Conservation (phyloP, 1,140 invertebrate genomes). For the Lucilia cuprina region DNA sequence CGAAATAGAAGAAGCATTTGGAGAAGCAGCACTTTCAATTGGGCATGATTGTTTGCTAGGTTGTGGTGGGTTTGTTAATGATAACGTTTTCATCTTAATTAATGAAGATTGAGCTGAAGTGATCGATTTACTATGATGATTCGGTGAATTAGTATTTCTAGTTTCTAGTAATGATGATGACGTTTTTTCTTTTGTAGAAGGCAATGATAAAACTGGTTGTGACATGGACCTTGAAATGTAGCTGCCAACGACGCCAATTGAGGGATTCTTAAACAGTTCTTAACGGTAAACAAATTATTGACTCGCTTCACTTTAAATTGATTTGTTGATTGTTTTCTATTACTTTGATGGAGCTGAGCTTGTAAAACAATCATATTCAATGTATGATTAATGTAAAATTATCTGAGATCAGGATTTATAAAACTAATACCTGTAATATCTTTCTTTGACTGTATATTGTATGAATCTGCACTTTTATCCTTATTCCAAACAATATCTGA, state of each 20-base stretch:
- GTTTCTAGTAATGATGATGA: not conserved
- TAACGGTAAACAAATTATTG: not conserved
- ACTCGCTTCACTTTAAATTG: not conserved
- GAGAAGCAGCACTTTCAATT: not conserved
- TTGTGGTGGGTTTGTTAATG: not conserved
- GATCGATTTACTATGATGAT: not conserved
- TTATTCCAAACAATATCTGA: not conserved
- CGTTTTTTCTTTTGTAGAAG: not conserved
- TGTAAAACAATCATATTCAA: conserved; percentile 20
- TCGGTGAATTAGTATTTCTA: not conserved
- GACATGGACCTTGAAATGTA: not conserved
- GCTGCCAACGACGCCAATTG: not conserved
- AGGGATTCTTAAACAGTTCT: not conserved
- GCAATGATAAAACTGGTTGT: not conserved
- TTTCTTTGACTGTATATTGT: not conserved
- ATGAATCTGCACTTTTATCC: not conserved
- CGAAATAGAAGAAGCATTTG: not conserved
- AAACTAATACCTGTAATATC: not conserved
- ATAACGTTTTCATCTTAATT: conserved; percentile 2
- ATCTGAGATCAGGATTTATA: not conserved
- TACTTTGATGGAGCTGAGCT: conserved; percentile 12
- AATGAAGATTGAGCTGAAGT: not conserved
- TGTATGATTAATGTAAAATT: not conserved
- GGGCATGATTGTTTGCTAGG: not conserved
- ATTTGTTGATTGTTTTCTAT: not conserved